Percentiles rank a stretch among this genome's conserved stretches.
These are phyloP conservation scores for Drosophila tristis DNA, from an alignment of 1,140 invertebrate species.

Conservation along the genomic window DNA sequence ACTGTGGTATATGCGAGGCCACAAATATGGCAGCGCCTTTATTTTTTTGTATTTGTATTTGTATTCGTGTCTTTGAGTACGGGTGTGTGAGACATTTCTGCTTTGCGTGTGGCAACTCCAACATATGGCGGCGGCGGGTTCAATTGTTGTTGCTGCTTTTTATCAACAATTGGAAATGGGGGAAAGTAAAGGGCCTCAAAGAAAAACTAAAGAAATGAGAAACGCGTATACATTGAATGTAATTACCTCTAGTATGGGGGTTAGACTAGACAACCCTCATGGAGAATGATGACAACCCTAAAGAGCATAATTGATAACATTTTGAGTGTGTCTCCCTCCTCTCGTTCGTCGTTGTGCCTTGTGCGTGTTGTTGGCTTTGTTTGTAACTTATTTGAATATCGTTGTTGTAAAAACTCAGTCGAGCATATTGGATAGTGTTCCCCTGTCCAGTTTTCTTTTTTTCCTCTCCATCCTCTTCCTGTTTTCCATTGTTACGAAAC, in stretches of 20 bases:
- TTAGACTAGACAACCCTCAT: conserved; percentile 15
- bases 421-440: conserved; percentile 63
- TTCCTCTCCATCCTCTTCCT: conserved; percentile 10
- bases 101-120: conserved; percentile 78
- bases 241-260: conserved; percentile 14
- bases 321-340: conserved; percentile 20
- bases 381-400: conserved; percentile 60
- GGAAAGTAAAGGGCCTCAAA: conserved; percentile 36
- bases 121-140: conserved; percentile 62
- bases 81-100: conserved; percentile 33
- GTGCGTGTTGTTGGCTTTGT: conserved; percentile 56
- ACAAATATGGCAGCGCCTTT: conserved; percentile 68
- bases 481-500: conserved; percentile 47
- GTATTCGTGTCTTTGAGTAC: conserved; percentile 5
- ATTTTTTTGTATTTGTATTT: conserved; percentile 13
- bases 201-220: conserved; percentile 4
- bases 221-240: conserved; percentile 1
- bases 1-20: conserved; percentile 49
- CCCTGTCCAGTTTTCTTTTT: conserved; percentile 53
- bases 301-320: conserved; percentile 68
- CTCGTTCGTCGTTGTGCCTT: conserved; percentile 37
- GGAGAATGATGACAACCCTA: conserved; percentile 54
- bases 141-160: conserved; percentile 36
- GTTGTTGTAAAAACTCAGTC: conserved; percentile 61
- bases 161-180: conserved; percentile 52